A percentile compares a stretch with the other conserved stretches of the same genome.
Evolutionary conservation across 2,113 vertebrate species (phyloP).

Genomic region (Lagenorhynchus albirostris): DNA sequence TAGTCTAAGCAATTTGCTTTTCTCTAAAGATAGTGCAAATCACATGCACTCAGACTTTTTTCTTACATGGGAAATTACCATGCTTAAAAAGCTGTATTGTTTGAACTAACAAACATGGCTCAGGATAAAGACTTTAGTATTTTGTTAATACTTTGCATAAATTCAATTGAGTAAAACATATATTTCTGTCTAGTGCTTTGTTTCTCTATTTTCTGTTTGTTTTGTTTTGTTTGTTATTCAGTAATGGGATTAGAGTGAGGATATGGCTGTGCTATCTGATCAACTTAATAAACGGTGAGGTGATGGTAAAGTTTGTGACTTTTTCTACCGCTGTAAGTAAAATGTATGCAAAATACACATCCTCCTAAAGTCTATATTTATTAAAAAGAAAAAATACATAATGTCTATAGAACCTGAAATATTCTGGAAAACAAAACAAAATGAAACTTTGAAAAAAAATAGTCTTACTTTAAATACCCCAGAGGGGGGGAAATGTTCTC

Average conservation of each 20-base stretch:
- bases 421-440: not conserved
- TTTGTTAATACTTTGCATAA: constrained; percentile 47
- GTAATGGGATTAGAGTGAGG: not conserved
- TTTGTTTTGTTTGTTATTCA: constrained; percentile 50
- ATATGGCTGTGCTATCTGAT: not conserved
- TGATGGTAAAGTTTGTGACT: not conserved
- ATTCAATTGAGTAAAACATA: constrained; percentile 34
- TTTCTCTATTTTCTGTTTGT: constrained; percentile 51
- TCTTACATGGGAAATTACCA: not conserved
- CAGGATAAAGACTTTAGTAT: not conserved
- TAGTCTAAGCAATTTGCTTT: not conserved
- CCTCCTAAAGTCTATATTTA: not conserved
- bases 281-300: not conserved
- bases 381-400: not conserved
- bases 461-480: not conserved
- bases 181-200: not conserved
- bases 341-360: not conserved
- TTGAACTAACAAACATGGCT: not conserved
- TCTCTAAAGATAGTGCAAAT: not conserved
- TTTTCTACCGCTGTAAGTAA: not conserved
- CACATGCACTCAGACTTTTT: not conserved
- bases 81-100: not conserved
- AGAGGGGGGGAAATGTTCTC: not conserved
- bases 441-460: not conserved
- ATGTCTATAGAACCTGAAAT: not conserved